Percentiles rank a stretch among this genome's conserved stretches.
These are phyloP conservation scores for Dryobota labecula DNA, from an alignment of 2,888 invertebrate species.

Conservation along the genomic window DNA sequence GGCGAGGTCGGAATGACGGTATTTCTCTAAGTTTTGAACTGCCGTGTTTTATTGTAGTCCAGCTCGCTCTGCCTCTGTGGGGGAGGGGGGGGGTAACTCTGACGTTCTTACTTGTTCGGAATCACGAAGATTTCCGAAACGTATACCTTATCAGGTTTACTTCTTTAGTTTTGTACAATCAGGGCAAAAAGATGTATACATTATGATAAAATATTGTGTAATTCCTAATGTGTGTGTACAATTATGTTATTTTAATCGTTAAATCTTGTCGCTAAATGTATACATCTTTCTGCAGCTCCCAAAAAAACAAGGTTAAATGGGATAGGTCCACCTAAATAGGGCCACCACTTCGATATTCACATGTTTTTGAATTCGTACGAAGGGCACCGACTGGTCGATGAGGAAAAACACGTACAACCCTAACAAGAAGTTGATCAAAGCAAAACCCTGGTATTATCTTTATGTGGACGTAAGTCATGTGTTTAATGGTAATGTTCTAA, in stretches of 20 bases:
- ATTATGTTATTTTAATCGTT: not conserved
- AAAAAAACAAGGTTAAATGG: not conserved
- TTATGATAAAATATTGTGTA: not conserved
- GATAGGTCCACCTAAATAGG: conserved; percentile 16
- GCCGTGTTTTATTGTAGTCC: too few species aligned
- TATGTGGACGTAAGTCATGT: conserved; percentile 73
- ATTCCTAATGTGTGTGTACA: not conserved
- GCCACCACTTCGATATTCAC: not conserved
- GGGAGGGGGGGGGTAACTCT: too few species aligned
- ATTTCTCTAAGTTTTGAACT: too few species aligned
- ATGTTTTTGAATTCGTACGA: conserved; percentile 52
- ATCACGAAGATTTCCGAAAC: not conserved
- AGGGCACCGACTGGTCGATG: conserved; percentile 26
- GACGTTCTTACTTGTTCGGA: too few species aligned
- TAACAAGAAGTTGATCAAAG: conserved; percentile 41
- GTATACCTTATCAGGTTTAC: not conserved
- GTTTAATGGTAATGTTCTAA: conserved; percentile 55
- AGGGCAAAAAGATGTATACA: conserved; percentile 33
- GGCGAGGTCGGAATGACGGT: too few species aligned
- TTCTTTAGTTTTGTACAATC: not conserved
- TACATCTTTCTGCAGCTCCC: conserved; percentile 33
- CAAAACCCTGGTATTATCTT: conserved; percentile 73
- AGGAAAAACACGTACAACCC: conserved; percentile 11
- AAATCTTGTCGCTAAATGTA: not conserved
- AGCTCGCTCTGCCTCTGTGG: too few species aligned